Base-by-base conservation (phyloP, 2,797 vertebrate species). In the Hyperoplus immaculatus region DNA sequence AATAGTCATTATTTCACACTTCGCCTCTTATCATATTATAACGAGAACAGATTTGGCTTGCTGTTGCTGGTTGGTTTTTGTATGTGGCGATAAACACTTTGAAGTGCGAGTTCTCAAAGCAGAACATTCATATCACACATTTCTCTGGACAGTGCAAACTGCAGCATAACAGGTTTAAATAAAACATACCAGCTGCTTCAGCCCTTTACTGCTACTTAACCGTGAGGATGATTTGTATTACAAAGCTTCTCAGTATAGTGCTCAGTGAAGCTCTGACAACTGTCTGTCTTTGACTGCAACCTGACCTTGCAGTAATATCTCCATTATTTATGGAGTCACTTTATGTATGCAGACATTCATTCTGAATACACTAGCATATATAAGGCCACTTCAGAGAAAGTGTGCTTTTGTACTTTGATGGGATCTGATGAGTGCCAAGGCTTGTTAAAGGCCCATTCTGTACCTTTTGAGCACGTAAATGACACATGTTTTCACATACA, bases 211-310 rank as follows among this genome's bases (percentile, higher is more conserved):
- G 64, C 46, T 60, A 49, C 64, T 72, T 62, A 56, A n/a, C 14
- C 47, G 38, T 9, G 62, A 61, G 55, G 50, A 36, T 16, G 45
- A 80, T 80, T 62, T 80, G 65, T 68, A 77, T 77, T 72, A 70
- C 72, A 75, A 77, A 77, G 62, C 41, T 18, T 58, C 42, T 64
- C 71, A 72, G 80, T 84, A 82, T 78, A 51, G 29, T 66, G 38
- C 38, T 64, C 56, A 77, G 21, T 21, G 21, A 21, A 21, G 21
- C 21, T 21, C 21, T 21, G 21, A 21, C 65, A 67, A 70, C 50
- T 67, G 36, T 38, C 16, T 61, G 63, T 41, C 11, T 46, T n/a
- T n/a, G 8, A 61, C 21, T 54, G 43, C 53, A 55, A 66, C 59
- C 14, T 50, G 49, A 65, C 12, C 45, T 21, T 14, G 9, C 41